Base-by-base conservation (phyloP, 2,888 invertebrate genomes). In the Hirtodrosophila cameraria region DNA sequence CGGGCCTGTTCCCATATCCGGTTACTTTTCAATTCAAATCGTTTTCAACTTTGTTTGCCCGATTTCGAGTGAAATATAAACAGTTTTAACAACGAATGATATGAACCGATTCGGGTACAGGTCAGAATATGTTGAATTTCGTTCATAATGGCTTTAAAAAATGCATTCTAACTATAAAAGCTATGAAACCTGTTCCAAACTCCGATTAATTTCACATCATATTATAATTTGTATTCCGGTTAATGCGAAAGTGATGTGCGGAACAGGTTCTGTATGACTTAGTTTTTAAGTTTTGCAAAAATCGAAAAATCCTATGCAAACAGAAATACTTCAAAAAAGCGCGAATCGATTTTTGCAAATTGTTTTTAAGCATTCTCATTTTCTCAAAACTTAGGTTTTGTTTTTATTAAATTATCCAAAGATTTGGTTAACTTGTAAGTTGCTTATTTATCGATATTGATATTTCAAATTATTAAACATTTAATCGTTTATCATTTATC, bases 221-320 rank as follows among this genome's bases (percentile, higher is more conserved):
- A n/a, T n/a, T n/a, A n/a, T n/a, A n/a, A n/a, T n/a, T n/a, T n/a
- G n/a, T n/a, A n/a, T n/a, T n/a, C n/a, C n/a, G n/a, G n/a, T n/a
- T n/a, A n/a, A n/a, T n/a, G n/a, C n/a, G n/a, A n/a, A n/a, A n/a
- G n/a, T n/a, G n/a, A n/a, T n/a, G n/a, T n/a, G n/a, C n/a, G n/a
- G n/a, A n/a, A n/a, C n/a, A n/a, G n/a, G n/a, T n/a, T n/a, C n/a
- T n/a, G n/a, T n/a, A n/a, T 80, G 79, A 80, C 79, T 80, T 80
- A 80, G 79, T 69, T 86, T 42, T 83, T 86, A 83, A 74, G 69
- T 76, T 73, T 49, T 52, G 35, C 50, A 3, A 18, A n/a, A 3
- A 18, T 18, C 23, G 18, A 20, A 23, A 23, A 23, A 23, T 23
- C 8, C 6, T 7, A 23, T 7, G 2, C 1, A 42, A 42, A 18